phyloP scores from a whole-genome alignment of 2,888 invertebrate species.

The Apodemia zela region DNA sequence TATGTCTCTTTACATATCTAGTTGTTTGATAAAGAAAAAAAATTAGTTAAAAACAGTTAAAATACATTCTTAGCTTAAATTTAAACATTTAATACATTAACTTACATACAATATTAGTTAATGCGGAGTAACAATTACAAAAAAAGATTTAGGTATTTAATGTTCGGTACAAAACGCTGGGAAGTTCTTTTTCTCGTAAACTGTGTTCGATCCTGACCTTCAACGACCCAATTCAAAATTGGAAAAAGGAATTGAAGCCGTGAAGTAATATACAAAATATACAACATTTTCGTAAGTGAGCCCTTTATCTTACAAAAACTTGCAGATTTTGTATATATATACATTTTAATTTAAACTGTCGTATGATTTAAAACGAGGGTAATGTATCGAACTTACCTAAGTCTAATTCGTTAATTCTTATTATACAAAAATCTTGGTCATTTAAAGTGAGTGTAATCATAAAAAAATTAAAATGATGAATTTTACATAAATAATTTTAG shows the following conservation, averaged over 20 bases:
- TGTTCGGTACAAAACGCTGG: constrained; percentile 29
- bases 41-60: constrained; percentile 47
- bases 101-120: constrained; percentile 40
- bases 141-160: constrained; percentile 34
- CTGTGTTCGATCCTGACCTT: constrained; percentile 39
- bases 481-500: constrained; percentile 15
- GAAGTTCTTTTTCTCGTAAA: constrained; percentile 19
- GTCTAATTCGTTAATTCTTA: constrained; percentile 8
- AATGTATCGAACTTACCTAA: constrained; percentile 18
- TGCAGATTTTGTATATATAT: constrained; percentile 51
- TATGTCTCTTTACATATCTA: constrained; percentile 59
- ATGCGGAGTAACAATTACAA: constrained; percentile 60
- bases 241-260: constrained; percentile 22
- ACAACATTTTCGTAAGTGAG: constrained; percentile 54
- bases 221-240: constrained; percentile 21
- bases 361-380: constrained; percentile 33
- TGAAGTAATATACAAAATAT: constrained; percentile 53
- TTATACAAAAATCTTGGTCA: constrained; percentile 18
- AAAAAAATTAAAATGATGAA: constrained; percentile 19
- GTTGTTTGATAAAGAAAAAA: constrained; percentile 26
- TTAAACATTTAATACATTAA: constrained; percentile 47
- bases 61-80: constrained; percentile 37
- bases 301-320: constrained; percentile 52
- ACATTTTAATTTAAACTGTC: constrained; percentile 28
- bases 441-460: constrained; percentile 12